Conservation (phyloP, 2,113 vertebrate species). For the Mus musculus region GRCm39 chr14:123404001-123404500, state of each 20-base stretch:
- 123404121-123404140: neutral
- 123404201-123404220: neutral
- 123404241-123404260: neutral
- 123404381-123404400: neutral
- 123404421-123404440: too few species aligned
- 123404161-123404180: neutral
- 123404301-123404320: slow-evolving; percentile 25
- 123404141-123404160: neutral
- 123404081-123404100: neutral
- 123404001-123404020: neutral
- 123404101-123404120: neutral
- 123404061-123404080: neutral
- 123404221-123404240: slow-evolving; percentile 15
- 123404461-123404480: neutral
- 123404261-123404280: neutral
- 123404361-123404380: neutral
- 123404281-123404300: neutral
- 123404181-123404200: neutral
- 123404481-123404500: neutral
- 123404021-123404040: neutral
- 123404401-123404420: neutral
- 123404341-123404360: neutral
- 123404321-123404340: neutral
- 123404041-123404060: neutral
- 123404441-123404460: neutral